Evolutionary conservation across 2,797 vertebrate genomes (phyloP).

Genomic region (Taeniopygia guttata): DNA sequence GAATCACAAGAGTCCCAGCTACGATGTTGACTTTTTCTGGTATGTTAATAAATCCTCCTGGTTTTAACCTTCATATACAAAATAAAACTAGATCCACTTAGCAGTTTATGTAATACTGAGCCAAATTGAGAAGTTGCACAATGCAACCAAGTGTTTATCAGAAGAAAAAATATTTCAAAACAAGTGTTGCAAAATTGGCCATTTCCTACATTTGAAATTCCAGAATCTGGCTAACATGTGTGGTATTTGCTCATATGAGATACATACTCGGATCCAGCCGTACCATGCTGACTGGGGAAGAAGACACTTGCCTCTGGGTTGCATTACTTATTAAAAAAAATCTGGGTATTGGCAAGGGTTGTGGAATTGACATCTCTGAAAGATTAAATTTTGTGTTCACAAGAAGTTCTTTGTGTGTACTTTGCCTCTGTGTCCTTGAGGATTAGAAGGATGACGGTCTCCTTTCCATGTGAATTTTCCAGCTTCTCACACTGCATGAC

Average conservation of each 20-base stretch:
- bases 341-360: neutral
- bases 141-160: neutral
- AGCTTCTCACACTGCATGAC: neutral
- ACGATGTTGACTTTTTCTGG: neutral
- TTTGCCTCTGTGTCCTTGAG: neutral
- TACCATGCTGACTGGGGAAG: neutral
- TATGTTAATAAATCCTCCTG: neutral
- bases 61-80: neutral
- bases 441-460: neutral
- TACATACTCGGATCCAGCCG: neutral
- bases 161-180: neutral
- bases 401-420: neutral
- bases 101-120: neutral
- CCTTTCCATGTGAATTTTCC: neutral
- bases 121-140: neutral
- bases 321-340: neutral
- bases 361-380: neutral
- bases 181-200: neutral
- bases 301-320: neutral
- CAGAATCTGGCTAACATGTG: neutral
- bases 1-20: neutral
- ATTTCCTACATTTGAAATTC: neutral
- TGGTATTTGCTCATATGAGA: rapidly evolving
- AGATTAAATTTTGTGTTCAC: neutral
- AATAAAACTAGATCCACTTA: neutral